Evolutionary conservation across 1,140 invertebrate genomes (phyloP).

Genomic region (Agrypnia vestita): DNA sequence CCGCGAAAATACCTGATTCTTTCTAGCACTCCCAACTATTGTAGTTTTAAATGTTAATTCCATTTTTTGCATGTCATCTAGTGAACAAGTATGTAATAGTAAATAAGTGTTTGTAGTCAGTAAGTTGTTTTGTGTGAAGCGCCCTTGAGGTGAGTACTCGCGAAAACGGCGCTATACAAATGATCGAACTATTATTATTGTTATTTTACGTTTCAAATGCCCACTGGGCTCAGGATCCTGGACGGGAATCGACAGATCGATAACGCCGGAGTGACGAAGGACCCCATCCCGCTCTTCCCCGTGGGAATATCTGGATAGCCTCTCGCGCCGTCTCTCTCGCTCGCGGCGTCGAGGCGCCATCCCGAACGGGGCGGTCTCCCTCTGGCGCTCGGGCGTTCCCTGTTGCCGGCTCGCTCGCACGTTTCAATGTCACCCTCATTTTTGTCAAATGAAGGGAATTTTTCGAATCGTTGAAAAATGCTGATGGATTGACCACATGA

Average conservation of each 20-base stretch:
- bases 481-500: too few species aligned
- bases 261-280: constrained; percentile 40
- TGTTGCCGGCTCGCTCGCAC: constrained; percentile 23
- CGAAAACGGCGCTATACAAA: too few species aligned
- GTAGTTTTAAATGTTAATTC: too few species aligned
- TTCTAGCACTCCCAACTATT: too few species aligned
- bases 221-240: constrained; percentile 10
- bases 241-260: constrained; percentile 33
- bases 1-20: too few species aligned
- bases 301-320: neutral
- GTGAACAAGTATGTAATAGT: too few species aligned
- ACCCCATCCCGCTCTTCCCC: constrained; percentile 25
- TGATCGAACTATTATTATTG: too few species aligned
- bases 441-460: neutral
- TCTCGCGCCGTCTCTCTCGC: neutral
- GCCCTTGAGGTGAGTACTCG: too few species aligned
- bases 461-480: neutral
- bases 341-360: constrained; percentile 18
- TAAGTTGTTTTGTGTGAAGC: too few species aligned
- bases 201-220: constrained; percentile 17
- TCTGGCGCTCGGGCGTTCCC: neutral
- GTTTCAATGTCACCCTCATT: constrained; percentile 1
- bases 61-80: too few species aligned
- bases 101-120: too few species aligned
- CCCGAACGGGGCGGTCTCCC: neutral